Conservation (phyloP, 2,797 vertebrate species). For the Luscinia luscinia region DNA sequence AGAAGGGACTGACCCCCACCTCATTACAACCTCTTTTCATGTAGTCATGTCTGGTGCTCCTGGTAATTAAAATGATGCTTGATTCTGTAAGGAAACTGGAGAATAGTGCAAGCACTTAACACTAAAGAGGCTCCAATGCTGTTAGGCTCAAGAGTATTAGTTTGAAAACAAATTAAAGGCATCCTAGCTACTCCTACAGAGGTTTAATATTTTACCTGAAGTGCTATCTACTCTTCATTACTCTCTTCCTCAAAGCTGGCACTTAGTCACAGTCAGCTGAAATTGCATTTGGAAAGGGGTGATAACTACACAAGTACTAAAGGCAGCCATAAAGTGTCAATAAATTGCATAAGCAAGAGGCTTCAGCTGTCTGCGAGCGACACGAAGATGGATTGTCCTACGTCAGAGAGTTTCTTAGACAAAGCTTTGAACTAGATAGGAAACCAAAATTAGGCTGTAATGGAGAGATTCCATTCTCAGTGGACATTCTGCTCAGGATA, state of each 20-base stretch:
- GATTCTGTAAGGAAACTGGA: slow-evolving; percentile 38
- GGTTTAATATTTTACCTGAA: slow-evolving; percentile 67
- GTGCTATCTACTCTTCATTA: slow-evolving; percentile 65
- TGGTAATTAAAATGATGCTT: slow-evolving; percentile 64
- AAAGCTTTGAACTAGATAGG: slow-evolving; percentile 80
- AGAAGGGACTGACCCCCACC: neutral
- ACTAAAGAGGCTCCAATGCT: slow-evolving; percentile 52
- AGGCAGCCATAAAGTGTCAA: slow-evolving; percentile 79
- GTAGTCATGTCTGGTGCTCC: slow-evolving; percentile 34
- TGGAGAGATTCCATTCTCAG: slow-evolving; percentile 77
- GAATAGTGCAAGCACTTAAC: slow-evolving; percentile 41
- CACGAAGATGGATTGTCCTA: slow-evolving; percentile 80
- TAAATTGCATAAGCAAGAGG: slow-evolving; percentile 78
- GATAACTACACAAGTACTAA: slow-evolving; percentile 80
- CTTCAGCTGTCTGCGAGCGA: slow-evolving; percentile 74
- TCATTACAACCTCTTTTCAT: neutral
- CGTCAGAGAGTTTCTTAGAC: slow-evolving; percentile 76
- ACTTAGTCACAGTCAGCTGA: slow-evolving; percentile 77
- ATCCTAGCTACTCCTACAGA: slow-evolving; percentile 43
- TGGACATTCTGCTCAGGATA: slow-evolving; percentile 66
- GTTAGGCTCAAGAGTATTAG: slow-evolving; percentile 61
- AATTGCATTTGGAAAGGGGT: slow-evolving; percentile 79
- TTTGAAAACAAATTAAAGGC: slow-evolving; percentile 70
- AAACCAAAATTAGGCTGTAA: slow-evolving; percentile 76
- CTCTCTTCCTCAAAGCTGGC: slow-evolving; percentile 63